These are phyloP conservation scores for Mechanitis mazaeus DNA, from an alignment of 2,888 invertebrate genomes.

Conservation along the genomic window DNA sequence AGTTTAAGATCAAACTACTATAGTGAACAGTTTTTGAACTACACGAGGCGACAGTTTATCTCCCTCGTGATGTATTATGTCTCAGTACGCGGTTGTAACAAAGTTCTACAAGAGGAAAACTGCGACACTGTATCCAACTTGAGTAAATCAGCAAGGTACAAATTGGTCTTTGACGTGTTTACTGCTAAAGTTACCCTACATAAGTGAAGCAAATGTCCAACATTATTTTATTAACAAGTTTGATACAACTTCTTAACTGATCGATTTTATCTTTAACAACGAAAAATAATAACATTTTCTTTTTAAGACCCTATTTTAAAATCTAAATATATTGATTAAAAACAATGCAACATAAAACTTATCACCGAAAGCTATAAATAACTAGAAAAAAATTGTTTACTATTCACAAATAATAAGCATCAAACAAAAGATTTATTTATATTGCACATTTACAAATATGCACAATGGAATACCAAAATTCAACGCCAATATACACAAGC, in stretches of 20 bases:
- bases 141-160: constrained; percentile 17
- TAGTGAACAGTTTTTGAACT: neutral
- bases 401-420: neutral
- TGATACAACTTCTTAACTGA: too few species aligned
- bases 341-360: too few species aligned
- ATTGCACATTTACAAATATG: neutral
- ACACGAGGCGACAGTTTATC: constrained; percentile 1
- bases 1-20: neutral
- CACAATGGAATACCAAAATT: constrained; percentile 3
- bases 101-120: constrained; percentile 6
- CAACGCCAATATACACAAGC: constrained; percentile 17
- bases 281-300: too few species aligned
- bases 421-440: constrained; percentile 4
- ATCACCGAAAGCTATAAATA: too few species aligned
- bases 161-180: constrained; percentile 23
- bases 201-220: too few species aligned
- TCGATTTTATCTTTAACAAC: too few species aligned
- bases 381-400: neutral
- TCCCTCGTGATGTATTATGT: neutral
- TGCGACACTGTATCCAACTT: neutral
- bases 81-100: neutral
- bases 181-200: constrained; percentile 11
- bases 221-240: too few species aligned
- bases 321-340: too few species aligned
- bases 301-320: too few species aligned